These are phyloP conservation scores for Drepanosiphum platanoidis DNA, from an alignment of 2,888 invertebrate genomes.

Conservation along the genomic window DNA sequence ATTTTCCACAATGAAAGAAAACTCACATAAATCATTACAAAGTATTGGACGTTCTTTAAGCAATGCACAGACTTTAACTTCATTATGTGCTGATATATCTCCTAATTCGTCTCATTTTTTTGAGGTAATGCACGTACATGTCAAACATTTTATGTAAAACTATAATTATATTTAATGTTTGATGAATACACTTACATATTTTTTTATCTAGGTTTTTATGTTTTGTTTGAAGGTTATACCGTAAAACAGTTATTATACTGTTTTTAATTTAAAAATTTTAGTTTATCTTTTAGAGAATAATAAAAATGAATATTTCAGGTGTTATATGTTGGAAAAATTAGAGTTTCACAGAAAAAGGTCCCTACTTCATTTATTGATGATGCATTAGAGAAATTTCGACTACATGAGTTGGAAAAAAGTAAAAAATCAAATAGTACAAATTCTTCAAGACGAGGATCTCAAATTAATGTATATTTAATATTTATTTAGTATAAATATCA, in stretches of 20 bases:
- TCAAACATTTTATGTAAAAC: background rate
- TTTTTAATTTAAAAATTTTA: background rate
- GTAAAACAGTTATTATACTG: background rate
- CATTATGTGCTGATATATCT: constrained; percentile 81
- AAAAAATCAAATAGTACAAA: constrained; percentile 57
- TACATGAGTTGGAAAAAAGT: constrained; percentile 61
- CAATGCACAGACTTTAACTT: constrained; percentile 73
- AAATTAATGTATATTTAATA: constrained; percentile 54
- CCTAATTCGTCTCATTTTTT: constrained; percentile 90
- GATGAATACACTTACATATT: background rate
- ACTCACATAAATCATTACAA: constrained; percentile 59
- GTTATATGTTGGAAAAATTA: constrained; percentile 90
- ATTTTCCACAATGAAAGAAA: constrained; percentile 78
- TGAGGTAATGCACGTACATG: constrained; percentile 73
- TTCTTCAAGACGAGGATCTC: constrained; percentile 56
- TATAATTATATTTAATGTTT: background rate
- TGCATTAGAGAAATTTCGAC: constrained; percentile 82
- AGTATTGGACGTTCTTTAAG: constrained; percentile 68
- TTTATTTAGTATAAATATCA: background rate
- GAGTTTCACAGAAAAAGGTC: constrained; percentile 86
- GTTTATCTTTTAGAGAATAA: background rate
- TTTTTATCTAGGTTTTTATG: constrained; percentile 15
- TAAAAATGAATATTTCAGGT: constrained; percentile 71
- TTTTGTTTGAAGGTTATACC: constrained; percentile 12
- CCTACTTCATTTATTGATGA: constrained; percentile 91